Base-by-base conservation (phyloP, 2,888 invertebrate genomes). In the Tetropium fuscum region DNA sequence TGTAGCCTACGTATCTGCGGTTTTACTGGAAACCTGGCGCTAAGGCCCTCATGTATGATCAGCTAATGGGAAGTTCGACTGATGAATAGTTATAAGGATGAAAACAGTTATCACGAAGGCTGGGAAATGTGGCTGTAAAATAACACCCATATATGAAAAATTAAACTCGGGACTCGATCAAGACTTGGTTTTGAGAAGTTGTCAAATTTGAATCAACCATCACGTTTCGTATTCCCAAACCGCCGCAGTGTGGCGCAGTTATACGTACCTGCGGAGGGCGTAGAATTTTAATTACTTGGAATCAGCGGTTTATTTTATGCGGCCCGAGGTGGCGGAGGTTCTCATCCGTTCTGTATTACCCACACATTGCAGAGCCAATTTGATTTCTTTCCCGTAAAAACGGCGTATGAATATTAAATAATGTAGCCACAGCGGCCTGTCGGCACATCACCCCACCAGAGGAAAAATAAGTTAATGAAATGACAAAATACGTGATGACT, bases 371-470 rank as follows among this genome's bases (percentile, higher is more conserved):
- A 40, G 43, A 59, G 16, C 36, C 58, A 58, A 63, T 63, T 60
- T 40, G 60, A 63, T 63, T 63, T 63, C 51, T 56, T 48, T 56
- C 51, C 43, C 22, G 47, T 43, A 59, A 63, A 60, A n/a, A 53
- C 63, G 57, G 30, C 19, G 19, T 38, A 20, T 30, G 64, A 64
- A 64, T 64, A 64, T 64, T 64, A 64, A 64, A 48, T 36, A 22
- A 48, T 25, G 15, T 15, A 34, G 48, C 38, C n/a, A n/a, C n/a
- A n/a, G n/a, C 36, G n/a, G 22, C 20, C 4, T 15, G 32, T 48
- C 36, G n/a, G 22, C 20, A 34, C 25, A 15, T 11, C 19, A 34
- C 19, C 11, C n/a, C 19, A 6, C 20, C 11, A 16, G 15, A 7
- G 27, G 40, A 40, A 38, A 40, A 51, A 51, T 51, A 27, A 51